phyloP scores from a whole-genome alignment of 2,797 vertebrate species.

The Crocidura indochinensis region DNA sequence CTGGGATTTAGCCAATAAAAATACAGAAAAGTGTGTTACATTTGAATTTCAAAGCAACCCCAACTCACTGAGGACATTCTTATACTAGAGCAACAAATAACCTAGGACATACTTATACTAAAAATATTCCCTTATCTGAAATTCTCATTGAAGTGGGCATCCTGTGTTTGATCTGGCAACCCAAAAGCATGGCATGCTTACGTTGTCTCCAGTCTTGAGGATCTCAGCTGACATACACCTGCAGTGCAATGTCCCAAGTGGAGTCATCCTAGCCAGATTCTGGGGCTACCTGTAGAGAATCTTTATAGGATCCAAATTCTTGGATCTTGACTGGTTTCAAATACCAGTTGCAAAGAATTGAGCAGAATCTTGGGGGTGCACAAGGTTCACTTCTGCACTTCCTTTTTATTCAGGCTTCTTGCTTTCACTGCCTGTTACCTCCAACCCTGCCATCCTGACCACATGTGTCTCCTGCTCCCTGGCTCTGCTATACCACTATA shows the following conservation, averaged over 20 bases:
- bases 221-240: constrained; percentile 38
- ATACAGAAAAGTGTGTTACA: constrained; percentile 4
- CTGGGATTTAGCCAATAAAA: constrained; percentile 43
- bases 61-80: constrained; percentile 4
- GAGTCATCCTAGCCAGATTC: constrained; percentile 33
- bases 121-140: constrained; percentile 44
- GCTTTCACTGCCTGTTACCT: neutral
- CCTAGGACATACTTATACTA: constrained; percentile 43
- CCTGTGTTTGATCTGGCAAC: constrained; percentile 35
- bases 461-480: neutral
- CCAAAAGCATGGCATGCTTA: neutral
- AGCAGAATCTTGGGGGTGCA: neutral
- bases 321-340: constrained; percentile 23
- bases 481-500: neutral
- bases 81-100: constrained; percentile 73
- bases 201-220: constrained; percentile 35
- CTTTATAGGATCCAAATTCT: constrained; percentile 36
- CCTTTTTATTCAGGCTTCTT: neutral
- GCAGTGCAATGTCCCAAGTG: neutral
- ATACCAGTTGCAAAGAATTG: neutral
- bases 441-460: neutral
- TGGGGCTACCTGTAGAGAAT: neutral
- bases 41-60: constrained; percentile 70
- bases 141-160: constrained; percentile 37
- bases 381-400: neutral